Percentiles rank a stretch among this genome's conserved stretches.
Evolutionary conservation across 2,113 vertebrate species (phyloP).

Genomic region (Gulo gulo): DNA sequence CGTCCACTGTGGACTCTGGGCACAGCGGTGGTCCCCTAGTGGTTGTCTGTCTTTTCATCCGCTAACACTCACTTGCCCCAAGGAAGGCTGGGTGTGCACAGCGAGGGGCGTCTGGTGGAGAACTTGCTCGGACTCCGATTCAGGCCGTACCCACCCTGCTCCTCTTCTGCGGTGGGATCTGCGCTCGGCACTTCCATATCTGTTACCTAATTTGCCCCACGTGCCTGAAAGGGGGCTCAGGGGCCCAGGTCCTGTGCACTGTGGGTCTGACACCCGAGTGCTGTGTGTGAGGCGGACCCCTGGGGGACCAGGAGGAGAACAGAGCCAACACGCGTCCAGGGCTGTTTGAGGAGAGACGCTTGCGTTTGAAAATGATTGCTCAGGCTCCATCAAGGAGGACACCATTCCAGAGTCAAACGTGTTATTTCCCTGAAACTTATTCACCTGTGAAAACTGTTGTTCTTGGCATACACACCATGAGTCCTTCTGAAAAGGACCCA

Average conservation of each 20-base stretch:
- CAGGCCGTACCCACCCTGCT: accelerated
- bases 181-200: accelerated
- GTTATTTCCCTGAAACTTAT: background rate
- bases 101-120: too few species aligned
- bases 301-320: accelerated
- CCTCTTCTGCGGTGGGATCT: background rate
- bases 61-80: background rate
- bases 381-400: background rate
- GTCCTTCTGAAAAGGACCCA: background rate
- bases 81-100: background rate
- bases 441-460: background rate
- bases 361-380: background rate
- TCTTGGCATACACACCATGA: accelerated
- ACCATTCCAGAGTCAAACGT: background rate
- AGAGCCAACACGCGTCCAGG: accelerated
- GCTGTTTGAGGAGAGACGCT: background rate
- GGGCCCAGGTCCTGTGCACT: accelerated
- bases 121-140: accelerated
- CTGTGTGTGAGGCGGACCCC: accelerated
- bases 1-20: background rate
- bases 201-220: background rate
- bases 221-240: background rate
- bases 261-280: background rate
- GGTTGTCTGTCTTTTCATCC: background rate
- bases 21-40: accelerated